Evolutionary conservation across 2,888 invertebrate species (phyloP).

Genomic region (Sialis fuliginosa): DNA sequence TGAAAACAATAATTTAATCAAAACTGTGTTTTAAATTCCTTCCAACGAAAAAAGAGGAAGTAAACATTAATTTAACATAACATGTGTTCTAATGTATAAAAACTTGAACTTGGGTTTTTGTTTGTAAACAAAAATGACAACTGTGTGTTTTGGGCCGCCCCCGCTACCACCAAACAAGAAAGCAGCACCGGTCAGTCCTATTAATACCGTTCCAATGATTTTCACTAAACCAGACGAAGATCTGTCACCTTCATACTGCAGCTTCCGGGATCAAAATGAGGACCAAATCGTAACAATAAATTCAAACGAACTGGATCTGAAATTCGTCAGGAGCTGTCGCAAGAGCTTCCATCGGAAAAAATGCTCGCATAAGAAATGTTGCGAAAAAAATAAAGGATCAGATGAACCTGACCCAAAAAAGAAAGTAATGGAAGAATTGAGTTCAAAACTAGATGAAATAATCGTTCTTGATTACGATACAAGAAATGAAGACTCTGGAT

Average conservation of each 20-base stretch:
- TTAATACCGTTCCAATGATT: constrained; percentile 1
- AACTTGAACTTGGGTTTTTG: no score
- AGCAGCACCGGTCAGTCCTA: constrained; percentile 11
- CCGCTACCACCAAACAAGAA: constrained; percentile 36
- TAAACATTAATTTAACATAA: no score
- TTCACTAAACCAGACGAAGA: not conserved
- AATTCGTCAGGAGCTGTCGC: constrained; percentile 5
- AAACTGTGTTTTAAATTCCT: no score
- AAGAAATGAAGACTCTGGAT: not conserved
- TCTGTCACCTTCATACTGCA: constrained; percentile 34
- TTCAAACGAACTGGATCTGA: constrained; percentile 13
- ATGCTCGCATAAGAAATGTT: constrained; percentile 1
- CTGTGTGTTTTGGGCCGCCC: constrained; percentile 37
- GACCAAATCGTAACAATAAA: constrained; percentile 17
- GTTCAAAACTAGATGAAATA: not conserved
- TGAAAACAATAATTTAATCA: no score
- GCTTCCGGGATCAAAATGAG: constrained; percentile 35
- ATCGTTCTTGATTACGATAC: not conserved
- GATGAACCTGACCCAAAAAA: not conserved
- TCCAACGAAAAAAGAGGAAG: no score
- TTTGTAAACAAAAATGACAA: constrained; percentile 25
- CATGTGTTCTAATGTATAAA: no score
- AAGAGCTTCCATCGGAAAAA: constrained; percentile 3
- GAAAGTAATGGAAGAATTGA: not conserved
- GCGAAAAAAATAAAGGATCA: constrained; percentile 2